Conservation (phyloP, 1,140 invertebrate species). For the Euura lappo region DNA sequence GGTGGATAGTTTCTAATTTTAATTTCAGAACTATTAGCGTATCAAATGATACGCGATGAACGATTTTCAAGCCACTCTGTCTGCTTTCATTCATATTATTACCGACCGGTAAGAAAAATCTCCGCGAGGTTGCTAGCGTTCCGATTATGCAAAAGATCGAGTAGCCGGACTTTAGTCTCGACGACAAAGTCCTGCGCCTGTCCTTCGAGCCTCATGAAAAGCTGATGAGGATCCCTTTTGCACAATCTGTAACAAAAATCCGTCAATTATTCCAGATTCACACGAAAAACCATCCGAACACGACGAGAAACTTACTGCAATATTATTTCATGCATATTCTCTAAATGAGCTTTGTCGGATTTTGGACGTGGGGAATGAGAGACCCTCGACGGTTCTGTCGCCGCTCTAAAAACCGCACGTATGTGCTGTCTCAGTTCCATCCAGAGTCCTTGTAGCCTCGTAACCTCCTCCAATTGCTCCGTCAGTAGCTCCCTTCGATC, state of each 20-base stretch:
- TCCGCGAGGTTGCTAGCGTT: constrained; percentile 61
- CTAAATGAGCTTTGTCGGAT: constrained; percentile 35
- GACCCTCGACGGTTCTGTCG: constrained; percentile 48
- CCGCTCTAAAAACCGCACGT: constrained; percentile 56
- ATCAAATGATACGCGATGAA: too few species aligned
- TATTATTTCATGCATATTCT: constrained; percentile 38
- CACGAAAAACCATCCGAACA: constrained; percentile 16
- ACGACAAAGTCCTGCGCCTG: constrained; percentile 70
- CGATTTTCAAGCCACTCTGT: too few species aligned
- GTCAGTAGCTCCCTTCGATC: constrained; percentile 48
- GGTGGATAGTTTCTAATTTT: not conserved
- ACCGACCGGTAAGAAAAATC: constrained; percentile 61
- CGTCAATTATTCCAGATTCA: not conserved
- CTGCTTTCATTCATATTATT: constrained; percentile 12
- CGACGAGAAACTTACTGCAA: constrained; percentile 34
- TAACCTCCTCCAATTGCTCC: constrained; percentile 60
- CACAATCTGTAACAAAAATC: constrained; percentile 61
- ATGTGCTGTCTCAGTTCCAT: constrained; percentile 63
- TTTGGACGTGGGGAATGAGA: constrained; percentile 37
- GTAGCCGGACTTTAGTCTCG: constrained; percentile 67
- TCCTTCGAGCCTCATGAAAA: constrained; percentile 67
- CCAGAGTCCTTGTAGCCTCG: constrained; percentile 63
- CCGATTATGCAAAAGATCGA: constrained; percentile 59
- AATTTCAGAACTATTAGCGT: not conserved
- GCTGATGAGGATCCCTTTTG: constrained; percentile 65